phyloP scores from a whole-genome alignment of 2,888 invertebrate genomes.

The Hypselothyrea guttata region DNA sequence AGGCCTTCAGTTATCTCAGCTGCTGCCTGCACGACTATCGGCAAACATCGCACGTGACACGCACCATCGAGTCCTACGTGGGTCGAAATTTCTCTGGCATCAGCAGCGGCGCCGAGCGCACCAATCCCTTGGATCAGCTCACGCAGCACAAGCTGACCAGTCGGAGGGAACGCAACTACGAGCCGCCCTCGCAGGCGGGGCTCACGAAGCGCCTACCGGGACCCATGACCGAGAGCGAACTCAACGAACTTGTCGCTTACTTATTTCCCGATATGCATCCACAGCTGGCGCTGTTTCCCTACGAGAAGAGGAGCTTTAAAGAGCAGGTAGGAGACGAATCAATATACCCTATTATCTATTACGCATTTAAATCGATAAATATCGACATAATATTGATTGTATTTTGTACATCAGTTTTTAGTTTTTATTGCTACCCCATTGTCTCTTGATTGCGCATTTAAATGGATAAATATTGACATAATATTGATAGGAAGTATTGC shows the following conservation, averaged over 20 bases:
- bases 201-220: slow-evolving; percentile 85
- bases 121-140: slow-evolving; percentile 86
- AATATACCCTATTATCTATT: no score
- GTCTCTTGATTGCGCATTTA: no score
- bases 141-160: slow-evolving; percentile 89
- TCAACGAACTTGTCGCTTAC: slow-evolving; percentile 90
- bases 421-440: neutral
- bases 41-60: slow-evolving; percentile 83
- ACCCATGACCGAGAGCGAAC: slow-evolving; percentile 89
- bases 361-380: no score
- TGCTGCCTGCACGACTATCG: slow-evolving; percentile 89
- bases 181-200: slow-evolving; percentile 82
- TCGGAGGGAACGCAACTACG: slow-evolving; percentile 35
- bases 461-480: no score
- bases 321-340: no score
- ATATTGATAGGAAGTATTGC: no score
- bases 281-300: slow-evolving; percentile 83
- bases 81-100: slow-evolving; percentile 82
- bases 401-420: no score
- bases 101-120: slow-evolving; percentile 83
- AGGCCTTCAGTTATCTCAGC: slow-evolving; percentile 89
- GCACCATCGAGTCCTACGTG: slow-evolving; percentile 72
- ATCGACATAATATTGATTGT: no score
- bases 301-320: slow-evolving; percentile 82
- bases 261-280: slow-evolving; percentile 94